Evolutionary conservation across 1,140 invertebrate species (phyloP), one percentile per base, ranked within the genome.

Genomic region (Aricia agestis): DNA sequence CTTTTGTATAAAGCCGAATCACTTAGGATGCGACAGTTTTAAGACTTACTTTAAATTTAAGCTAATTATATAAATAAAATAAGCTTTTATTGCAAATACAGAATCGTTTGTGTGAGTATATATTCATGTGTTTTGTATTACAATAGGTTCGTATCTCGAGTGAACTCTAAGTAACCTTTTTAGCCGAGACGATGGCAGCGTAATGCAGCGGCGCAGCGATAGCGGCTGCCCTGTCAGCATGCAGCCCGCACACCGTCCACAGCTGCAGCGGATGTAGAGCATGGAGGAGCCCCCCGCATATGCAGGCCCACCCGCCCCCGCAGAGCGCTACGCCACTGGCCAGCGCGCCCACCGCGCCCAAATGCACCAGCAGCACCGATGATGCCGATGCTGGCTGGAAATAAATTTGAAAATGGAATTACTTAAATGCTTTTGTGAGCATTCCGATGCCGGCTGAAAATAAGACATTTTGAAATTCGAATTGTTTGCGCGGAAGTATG

Each of bases 191-290:
- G 65, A 96, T 91, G 41, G 95, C 93, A 9, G 94, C 93, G 83
- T 96, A 97, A 83, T 96, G 95, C 57, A 97, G 82, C 2, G 96
- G 96, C 1, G 95, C 93, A 1, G 95, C 94, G 61, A 97, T 96
- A 19, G 96, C 95, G 75, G 95, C 95, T 76, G 95, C 96, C 72
- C 95, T 93, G 88, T 96, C 96, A 75, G 95, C 96, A 81, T 96
- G 96, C 57, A 97, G 89, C 25, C 95, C 96, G 70, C 95, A 95
- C 2, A 97, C 93, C 1, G 95, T 96, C 96, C 96, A 97, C 41
- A 96, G 90, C 15, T 95, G 94, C 36, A 96, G 92, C 0, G 95
- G 95, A 77, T 96, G 95, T 13, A 97, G 87, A 0, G 96, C 91
- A 6, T 94, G 94, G 72, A 95, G 92, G 1, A 96, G 82, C 0